These are phyloP conservation scores for Pygoscelis adeliae DNA, from an alignment of 2,113 vertebrate species.

Conservation along the genomic window DNA sequence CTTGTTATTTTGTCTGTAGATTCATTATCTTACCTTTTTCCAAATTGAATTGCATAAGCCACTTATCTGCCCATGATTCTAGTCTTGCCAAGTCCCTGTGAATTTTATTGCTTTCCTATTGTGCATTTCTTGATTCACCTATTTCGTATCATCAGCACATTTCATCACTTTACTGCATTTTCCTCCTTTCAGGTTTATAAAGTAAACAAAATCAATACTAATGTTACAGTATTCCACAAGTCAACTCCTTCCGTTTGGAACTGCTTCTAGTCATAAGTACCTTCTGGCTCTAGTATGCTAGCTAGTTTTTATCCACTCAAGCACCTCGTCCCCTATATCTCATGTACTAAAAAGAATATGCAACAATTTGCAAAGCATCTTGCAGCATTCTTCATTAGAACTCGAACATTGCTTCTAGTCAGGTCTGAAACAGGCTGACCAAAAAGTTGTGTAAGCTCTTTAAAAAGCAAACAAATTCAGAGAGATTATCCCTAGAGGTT, in stretches of 20 bases:
- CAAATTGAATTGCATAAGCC: not conserved
- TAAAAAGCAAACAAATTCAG: not conserved
- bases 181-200: constrained; percentile 27
- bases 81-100: not conserved
- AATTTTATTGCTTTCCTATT: constrained; percentile 32
- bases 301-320: constrained; percentile 21
- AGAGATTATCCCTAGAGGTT: not conserved
- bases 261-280: not conserved
- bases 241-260: not conserved
- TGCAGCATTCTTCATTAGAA: not conserved
- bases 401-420: not conserved
- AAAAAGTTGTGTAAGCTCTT: not conserved
- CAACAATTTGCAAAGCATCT: not conserved
- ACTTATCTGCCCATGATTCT: constrained; percentile 33
- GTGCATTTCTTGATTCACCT: not conserved
- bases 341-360: not conserved
- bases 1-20: not conserved
- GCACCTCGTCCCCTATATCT: not conserved
- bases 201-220: constrained; percentile 66
- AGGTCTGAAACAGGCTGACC: not conserved
- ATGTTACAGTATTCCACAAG: not conserved
- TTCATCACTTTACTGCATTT: constrained; percentile 23
- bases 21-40: constrained; percentile 21
- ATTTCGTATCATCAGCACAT: constrained; percentile 38
- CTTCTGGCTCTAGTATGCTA: not conserved